Evolutionary conservation across 1,140 invertebrate genomes (phyloP).

Genomic region (Leucophenga varia): DNA sequence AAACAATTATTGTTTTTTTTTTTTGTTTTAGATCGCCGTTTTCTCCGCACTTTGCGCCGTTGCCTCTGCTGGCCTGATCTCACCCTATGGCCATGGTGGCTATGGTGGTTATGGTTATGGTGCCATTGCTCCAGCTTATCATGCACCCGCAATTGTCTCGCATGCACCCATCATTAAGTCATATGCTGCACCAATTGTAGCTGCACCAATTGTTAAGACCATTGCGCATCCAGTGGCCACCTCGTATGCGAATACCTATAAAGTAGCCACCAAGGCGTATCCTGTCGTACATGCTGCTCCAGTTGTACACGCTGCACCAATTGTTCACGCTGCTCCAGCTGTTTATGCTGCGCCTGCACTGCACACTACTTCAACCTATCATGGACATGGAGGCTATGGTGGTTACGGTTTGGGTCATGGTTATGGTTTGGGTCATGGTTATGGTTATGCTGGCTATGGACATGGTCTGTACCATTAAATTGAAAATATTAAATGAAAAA

Average conservation of each 20-base stretch:
- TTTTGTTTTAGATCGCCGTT: slow-evolving; percentile 31
- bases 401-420: slow-evolving; percentile 16
- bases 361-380: slow-evolving; percentile 47
- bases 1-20: background rate
- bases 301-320: slow-evolving; percentile 41
- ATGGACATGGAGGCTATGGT: slow-evolving; percentile 17
- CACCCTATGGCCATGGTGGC: slow-evolving; percentile 41
- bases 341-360: slow-evolving; percentile 41
- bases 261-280: slow-evolving; percentile 55
- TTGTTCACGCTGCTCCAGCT: slow-evolving; percentile 24
- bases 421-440: slow-evolving; percentile 22
- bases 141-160: slow-evolving; percentile 36
- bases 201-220: slow-evolving; percentile 43
- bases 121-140: slow-evolving; percentile 30
- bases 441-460: slow-evolving; percentile 13
- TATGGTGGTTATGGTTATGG: slow-evolving; percentile 25
- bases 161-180: slow-evolving; percentile 48
- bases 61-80: slow-evolving; percentile 46
- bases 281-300: slow-evolving; percentile 49
- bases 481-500: too few species aligned
- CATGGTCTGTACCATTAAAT: slow-evolving; percentile 25
- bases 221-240: slow-evolving; percentile 56
- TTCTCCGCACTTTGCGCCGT: slow-evolving; percentile 48
- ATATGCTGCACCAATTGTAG: slow-evolving; percentile 52
- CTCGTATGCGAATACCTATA: slow-evolving; percentile 64